Evolutionary conservation across 2,113 vertebrate species (phyloP).

Genomic region (Psettodes erumei): DNA sequence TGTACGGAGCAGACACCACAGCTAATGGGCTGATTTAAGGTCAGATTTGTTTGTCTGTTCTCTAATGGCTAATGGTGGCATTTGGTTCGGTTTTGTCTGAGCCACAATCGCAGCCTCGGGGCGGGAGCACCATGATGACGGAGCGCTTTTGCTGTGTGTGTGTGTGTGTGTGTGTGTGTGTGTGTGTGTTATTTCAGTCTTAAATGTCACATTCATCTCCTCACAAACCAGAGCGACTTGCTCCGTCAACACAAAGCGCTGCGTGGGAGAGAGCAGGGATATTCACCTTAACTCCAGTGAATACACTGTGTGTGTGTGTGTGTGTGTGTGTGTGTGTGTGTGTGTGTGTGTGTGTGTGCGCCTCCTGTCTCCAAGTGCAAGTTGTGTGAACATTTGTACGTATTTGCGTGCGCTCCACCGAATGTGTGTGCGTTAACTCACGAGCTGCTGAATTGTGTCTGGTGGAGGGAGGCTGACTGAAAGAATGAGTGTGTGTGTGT

Average conservation of each 20-base stretch:
- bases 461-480: conserved; percentile 15
- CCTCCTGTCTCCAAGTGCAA: background rate
- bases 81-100: conserved; percentile 49
- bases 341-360: conserved; percentile 8
- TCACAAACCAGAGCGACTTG: conserved; percentile 45
- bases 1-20: background rate
- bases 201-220: conserved; percentile 63
- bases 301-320: conserved; percentile 27
- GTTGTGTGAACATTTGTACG: background rate
- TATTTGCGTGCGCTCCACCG: background rate
- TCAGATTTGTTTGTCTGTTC: conserved; percentile 50
- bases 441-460: conserved; percentile 16
- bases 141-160: conserved; percentile 37
- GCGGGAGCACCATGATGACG: conserved; percentile 53
- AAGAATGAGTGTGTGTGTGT: conserved; percentile 37
- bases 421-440: conserved; percentile 19
- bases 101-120: conserved; percentile 29
- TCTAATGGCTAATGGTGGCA: conserved; percentile 41
- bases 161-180: background rate
- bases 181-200: conserved; percentile 37
- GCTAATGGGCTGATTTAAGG: conserved; percentile 30
- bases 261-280: conserved; percentile 55
- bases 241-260: conserved; percentile 51
- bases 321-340: conserved; percentile 9
- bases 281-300: conserved; percentile 39